Base-by-base conservation (phyloP, 2,797 vertebrate genomes). In the Pangasius djambal region DNA sequence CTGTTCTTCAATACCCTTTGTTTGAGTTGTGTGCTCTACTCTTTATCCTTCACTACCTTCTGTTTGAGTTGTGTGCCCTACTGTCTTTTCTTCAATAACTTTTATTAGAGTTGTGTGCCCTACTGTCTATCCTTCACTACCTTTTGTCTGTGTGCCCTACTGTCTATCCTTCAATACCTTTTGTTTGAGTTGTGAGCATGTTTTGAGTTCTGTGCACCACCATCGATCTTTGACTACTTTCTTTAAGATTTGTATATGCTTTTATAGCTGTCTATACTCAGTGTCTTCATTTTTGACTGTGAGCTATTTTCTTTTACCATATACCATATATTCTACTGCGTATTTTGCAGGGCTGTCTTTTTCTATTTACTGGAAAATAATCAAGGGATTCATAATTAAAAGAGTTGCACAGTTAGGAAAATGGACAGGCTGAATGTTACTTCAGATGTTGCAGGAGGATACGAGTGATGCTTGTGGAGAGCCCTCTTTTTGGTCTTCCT, bases 401-500 rank as follows among this genome's bases (percentile, higher is more conserved):
- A 8, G 10, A 2, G 3, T 13, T 22, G 31, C 20, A 44, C 34
- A 61, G 55, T 37, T 25, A 37, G 31, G 55, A 77, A n/a, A n/a
- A 8, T 0, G 7, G 31, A 57, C 7, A 48, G 28, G 13, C 2
- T 0, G 13, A n/a, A 50, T 20, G 52, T 37, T 22, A 57, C n/a
- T 9, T 44, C 16, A n/a, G 48, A 5, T 34, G 59, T 20, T 48
- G 6, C 50, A 4, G 79, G 25, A 96, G 96, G 97, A 97, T 97
- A 97, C 95, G 93, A 94, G 61, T 97, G 97, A 88, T 97, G 96
- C 93, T 97, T 97, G 89, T 96, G 88, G 90, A 96, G 93, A 90
- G 96, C 95, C 94, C 95, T 97, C 93, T 95, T 95, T 95, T 96
- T 97, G 0, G 96, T 96, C 93, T 97, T 97, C 92, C 94, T 96